Conservation (phyloP, 2,113 vertebrate genomes). For the Sylvilagus bachmani region DNA sequence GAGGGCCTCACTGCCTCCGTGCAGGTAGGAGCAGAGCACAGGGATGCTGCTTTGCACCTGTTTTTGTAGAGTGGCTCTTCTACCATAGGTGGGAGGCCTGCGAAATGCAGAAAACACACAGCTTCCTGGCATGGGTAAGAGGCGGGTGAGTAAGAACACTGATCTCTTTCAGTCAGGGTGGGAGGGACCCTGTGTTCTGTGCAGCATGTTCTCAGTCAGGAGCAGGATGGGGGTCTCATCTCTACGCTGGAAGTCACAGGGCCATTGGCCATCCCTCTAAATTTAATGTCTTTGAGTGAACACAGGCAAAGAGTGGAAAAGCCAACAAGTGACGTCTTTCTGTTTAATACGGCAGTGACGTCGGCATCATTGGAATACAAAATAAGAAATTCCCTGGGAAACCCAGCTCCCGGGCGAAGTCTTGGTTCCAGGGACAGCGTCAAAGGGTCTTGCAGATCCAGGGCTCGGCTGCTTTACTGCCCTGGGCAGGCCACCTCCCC, state of each 20-base stretch:
- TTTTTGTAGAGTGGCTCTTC: neutral
- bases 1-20: fast-evolving
- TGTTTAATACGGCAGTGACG: neutral
- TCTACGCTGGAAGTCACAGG: neutral
- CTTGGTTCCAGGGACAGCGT: neutral
- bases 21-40: neutral
- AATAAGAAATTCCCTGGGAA: neutral
- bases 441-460: neutral
- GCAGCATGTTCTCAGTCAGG: neutral
- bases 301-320: neutral
- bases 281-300: neutral
- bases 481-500: fast-evolving
- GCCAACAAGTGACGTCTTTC: neutral
- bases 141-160: neutral
- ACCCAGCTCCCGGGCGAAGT: neutral
- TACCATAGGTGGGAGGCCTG: neutral
- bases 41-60: neutral
- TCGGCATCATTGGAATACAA: conserved; percentile 6
- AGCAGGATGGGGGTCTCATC: neutral
- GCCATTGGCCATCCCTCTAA: neutral
- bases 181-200: neutral
- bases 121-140: too few species aligned
- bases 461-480: too few species aligned
- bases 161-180: neutral
- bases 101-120: neutral